Conservation (phyloP, 1,140 invertebrate species). For the Drosophila leontia region DNA sequence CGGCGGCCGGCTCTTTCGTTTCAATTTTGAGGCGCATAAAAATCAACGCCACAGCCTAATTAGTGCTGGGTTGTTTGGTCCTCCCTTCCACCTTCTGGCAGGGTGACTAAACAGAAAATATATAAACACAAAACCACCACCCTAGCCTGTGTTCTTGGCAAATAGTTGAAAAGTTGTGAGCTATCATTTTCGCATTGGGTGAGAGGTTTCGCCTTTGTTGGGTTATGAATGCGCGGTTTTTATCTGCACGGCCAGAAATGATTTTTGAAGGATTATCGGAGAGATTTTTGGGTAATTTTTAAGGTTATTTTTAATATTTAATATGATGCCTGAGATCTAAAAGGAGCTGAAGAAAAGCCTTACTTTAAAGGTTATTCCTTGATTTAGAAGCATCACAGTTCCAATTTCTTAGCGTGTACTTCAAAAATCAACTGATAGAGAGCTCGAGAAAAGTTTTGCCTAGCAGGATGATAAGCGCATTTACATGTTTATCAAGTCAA, state of each 20-base stretch:
- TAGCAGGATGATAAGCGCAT: conserved; percentile 74
- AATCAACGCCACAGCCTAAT: conserved; percentile 73
- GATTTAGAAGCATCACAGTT: background rate
- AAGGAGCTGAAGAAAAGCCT: no score
- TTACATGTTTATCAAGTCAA: conserved; percentile 76
- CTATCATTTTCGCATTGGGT: conserved; percentile 79
- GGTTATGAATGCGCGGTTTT: conserved; percentile 70
- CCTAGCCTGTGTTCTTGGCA: background rate
- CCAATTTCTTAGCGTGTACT: conserved; percentile 4
- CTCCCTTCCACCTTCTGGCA: background rate
- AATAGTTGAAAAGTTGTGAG: conserved; percentile 82
- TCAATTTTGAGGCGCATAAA: conserved; percentile 75
- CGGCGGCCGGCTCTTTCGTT: conserved; percentile 45
- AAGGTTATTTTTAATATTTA: background rate
- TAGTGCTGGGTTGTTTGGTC: conserved; percentile 66
- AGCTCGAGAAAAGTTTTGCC: conserved; percentile 35
- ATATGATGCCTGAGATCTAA: background rate
- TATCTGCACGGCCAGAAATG: conserved; percentile 1
- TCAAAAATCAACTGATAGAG: conserved; percentile 55
- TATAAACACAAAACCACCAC: conserved; percentile 13
- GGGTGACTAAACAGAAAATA: conserved; percentile 44
- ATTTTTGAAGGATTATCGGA: background rate
- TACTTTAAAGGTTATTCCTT: no score
- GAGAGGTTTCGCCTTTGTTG: conserved; percentile 26
- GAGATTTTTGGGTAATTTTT: background rate